A percentile compares a stretch with the other conserved stretches of the same genome.
Conservation (phyloP, 2,113 vertebrate species). For the Tauraco erythrolophus region DNA sequence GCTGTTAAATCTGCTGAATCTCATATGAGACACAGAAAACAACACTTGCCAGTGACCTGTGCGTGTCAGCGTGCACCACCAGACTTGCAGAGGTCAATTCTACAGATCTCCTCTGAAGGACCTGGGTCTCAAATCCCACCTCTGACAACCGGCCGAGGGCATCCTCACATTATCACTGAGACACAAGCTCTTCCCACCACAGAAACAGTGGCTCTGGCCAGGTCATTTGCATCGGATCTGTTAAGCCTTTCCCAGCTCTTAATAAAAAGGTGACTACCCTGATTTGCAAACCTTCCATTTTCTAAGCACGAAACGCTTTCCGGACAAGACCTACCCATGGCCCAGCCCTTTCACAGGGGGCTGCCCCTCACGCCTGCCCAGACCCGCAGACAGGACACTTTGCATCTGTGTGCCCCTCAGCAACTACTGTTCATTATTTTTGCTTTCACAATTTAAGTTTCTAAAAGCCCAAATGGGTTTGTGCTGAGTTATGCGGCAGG, state of each 20-base stretch:
- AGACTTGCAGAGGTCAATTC: neutral
- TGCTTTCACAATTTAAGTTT: neutral
- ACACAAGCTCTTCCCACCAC: neutral
- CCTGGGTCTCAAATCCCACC: neutral
- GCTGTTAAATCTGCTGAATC: neutral
- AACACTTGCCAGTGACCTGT: neutral
- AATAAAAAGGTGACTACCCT: neutral
- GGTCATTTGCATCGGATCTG: neutral
- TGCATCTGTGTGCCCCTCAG: neutral
- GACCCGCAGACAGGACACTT: neutral
- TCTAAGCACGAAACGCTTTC: neutral
- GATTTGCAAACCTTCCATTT: neutral
- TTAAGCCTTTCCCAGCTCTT: neutral
- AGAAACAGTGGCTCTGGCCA: neutral
- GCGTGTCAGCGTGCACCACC: neutral
- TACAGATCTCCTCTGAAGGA: neutral
- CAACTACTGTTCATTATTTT: neutral
- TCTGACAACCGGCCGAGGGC: neutral
- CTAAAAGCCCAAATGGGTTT: neutral
- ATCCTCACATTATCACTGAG: neutral
- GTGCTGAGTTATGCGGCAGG: neutral
- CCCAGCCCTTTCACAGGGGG: neutral
- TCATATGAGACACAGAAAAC: neutral
- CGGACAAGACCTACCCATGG: rapidly evolving
- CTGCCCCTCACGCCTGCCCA: neutral